Evolutionary conservation across 2,888 invertebrate species (phyloP).

Genomic region (Crematogaster levior): DNA sequence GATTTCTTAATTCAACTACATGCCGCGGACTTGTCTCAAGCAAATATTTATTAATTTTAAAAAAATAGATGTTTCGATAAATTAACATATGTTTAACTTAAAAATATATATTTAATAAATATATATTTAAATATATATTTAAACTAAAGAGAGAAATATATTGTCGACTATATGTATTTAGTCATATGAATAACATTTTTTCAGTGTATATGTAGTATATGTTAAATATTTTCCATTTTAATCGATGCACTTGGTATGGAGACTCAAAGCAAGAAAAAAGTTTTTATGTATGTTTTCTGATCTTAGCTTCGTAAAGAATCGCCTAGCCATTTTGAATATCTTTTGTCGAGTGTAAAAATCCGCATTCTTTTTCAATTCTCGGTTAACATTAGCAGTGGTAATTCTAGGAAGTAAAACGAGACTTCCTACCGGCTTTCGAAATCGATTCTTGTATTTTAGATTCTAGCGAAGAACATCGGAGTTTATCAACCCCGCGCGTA

Average conservation of each 20-base stretch:
- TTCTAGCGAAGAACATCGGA: background rate
- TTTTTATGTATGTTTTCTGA: background rate
- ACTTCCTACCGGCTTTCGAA: background rate
- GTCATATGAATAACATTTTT: too few species aligned
- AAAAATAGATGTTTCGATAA: too few species aligned
- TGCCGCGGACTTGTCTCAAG: too few species aligned
- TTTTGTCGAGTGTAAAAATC: background rate
- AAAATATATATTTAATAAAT: too few species aligned
- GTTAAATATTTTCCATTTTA: background rate
- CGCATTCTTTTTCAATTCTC: background rate
- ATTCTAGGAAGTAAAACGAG: background rate
- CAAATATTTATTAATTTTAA: too few species aligned
- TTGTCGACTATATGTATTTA: too few species aligned
- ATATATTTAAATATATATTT: too few species aligned
- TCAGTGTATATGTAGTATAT: too few species aligned
- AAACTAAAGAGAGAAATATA: too few species aligned
- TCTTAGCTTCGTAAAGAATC: background rate
- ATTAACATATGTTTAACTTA: too few species aligned
- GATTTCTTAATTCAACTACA: too few species aligned
- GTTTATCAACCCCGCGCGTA: background rate
- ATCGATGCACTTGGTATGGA: background rate
- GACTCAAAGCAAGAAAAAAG: background rate
- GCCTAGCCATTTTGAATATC: background rate
- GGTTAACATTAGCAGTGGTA: background rate
- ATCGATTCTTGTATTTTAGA: constrained; percentile 21